Base-by-base conservation (phyloP, 2,113 vertebrate genomes). In the Romanogobio albipinnatus region DNA sequence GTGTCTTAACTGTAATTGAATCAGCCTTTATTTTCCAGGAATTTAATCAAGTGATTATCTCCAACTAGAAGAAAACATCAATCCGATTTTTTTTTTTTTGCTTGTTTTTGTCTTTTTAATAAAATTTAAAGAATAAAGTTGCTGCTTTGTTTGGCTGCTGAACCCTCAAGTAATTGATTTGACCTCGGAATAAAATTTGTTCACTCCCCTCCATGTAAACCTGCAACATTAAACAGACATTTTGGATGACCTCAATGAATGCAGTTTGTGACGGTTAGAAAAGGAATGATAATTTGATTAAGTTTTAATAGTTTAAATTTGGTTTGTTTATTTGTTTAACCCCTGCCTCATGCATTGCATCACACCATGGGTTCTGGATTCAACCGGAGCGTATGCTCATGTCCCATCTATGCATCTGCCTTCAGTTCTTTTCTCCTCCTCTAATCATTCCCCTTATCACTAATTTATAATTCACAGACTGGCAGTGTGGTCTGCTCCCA, bases 1-100 rank as follows among this genome's bases (percentile, higher is more conserved):
- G 56, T 49, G 77, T 74, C 68, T 83, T 64, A 81, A 76, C 64
- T 56, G 26, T 84, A 86, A 88, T 75, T 84, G 0, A 84, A 73
- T 87, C 81, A 82, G 45, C 33, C 61, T 76, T 71, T 53, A 59
- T 49, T 58, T 53, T 66, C 22, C 17, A 29, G 43, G 61, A 17
- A 87, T 59, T 19, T 62, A 36, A 58, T 73, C 61, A 83, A 70
- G 24, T 33, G 33, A 36, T 36, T 49, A 81, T 81, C 39, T 66
- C 39, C 45, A 33, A 17, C 3, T 2, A 64, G 64, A 66, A 66
- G 59, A 3, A 66, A 80, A 45, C 58, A 81, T 79, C 58, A 47
- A 15, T 76, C 22, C 5, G 22, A 47, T 17, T 33, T 56, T 8
- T 29, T 9, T 7, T 11, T 76, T 24, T 17, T 39, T 59, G 8